A percentile compares a stretch with the other conserved stretches of the same genome.
Evolutionary conservation across 2,888 invertebrate species (phyloP).

Genomic region (Lepidocyrtoides sp.): DNA sequence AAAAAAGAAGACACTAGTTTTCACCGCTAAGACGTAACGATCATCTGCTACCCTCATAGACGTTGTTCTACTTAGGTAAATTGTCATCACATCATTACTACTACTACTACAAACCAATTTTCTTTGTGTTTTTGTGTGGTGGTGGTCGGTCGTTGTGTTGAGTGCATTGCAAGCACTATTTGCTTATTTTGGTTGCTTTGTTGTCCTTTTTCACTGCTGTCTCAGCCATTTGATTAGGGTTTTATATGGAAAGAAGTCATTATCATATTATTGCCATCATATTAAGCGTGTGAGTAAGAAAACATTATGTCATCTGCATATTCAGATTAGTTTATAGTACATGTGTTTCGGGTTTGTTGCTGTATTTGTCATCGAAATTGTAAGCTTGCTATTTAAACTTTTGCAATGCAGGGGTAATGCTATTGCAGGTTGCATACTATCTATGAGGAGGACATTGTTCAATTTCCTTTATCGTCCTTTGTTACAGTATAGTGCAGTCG

Average conservation of each 20-base stretch:
- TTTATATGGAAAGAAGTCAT: too few species aligned
- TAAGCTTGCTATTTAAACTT: too few species aligned
- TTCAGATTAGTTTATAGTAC: too few species aligned
- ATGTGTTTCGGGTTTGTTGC: too few species aligned
- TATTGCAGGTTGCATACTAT: too few species aligned
- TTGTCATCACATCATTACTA: conserved; percentile 54
- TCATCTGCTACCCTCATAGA: conserved; percentile 45
- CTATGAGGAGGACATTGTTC: too few species aligned
- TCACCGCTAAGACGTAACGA: conserved; percentile 68
- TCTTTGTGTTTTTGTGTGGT: background rate
- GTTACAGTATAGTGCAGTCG: background rate
- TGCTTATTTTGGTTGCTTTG: background rate
- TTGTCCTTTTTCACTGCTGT: background rate
- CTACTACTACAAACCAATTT: conserved; percentile 44
- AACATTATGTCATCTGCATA: background rate
- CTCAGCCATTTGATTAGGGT: too few species aligned
- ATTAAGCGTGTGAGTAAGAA: background rate
- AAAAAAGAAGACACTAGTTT: conserved; percentile 67
- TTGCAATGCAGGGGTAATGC: too few species aligned
- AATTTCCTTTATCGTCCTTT: background rate
- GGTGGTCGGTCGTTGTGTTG: background rate
- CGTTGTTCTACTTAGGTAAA: conserved; percentile 43
- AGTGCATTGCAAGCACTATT: background rate
- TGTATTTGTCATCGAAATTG: too few species aligned
- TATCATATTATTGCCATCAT: background rate